Evolutionary conservation across 2,113 vertebrate genomes (phyloP).

Genomic region (Bubalus kerabau): DNA sequence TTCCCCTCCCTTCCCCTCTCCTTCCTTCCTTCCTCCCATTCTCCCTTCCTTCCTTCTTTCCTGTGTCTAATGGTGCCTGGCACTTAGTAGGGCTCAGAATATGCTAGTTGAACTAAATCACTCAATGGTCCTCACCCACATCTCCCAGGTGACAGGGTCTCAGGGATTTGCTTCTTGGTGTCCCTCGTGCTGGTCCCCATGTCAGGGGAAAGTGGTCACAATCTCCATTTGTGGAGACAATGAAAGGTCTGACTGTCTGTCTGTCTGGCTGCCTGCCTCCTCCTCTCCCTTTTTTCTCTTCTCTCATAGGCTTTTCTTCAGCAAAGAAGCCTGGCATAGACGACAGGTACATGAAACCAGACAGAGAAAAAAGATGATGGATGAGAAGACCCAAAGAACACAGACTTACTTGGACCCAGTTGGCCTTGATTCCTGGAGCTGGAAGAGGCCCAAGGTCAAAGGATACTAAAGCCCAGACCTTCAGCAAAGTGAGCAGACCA

Average conservation of each 20-base stretch:
- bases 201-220: not conserved
- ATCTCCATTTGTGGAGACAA: too few relatives aligned
- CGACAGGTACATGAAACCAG: not conserved
- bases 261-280: not conserved
- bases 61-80: not conserved
- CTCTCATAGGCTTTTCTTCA: not conserved
- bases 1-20: too few relatives aligned
- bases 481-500: not conserved
- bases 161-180: not conserved
- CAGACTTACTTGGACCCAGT: not conserved
- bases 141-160: not conserved
- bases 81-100: not conserved
- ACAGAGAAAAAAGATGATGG: not conserved
- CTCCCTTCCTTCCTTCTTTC: not conserved
- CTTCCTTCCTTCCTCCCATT: not conserved
- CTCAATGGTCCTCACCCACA: not conserved
- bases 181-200: not conserved
- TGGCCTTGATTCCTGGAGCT: not conserved
- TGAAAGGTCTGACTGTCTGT: not conserved
- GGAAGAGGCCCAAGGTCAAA: not conserved
- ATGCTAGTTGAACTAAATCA: not conserved
- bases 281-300: not conserved
- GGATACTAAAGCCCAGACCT: not conserved
- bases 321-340: not conserved
- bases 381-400: not conserved